Base-by-base conservation (phyloP, 2,888 invertebrate species). In the Tinea semifulvella region DNA sequence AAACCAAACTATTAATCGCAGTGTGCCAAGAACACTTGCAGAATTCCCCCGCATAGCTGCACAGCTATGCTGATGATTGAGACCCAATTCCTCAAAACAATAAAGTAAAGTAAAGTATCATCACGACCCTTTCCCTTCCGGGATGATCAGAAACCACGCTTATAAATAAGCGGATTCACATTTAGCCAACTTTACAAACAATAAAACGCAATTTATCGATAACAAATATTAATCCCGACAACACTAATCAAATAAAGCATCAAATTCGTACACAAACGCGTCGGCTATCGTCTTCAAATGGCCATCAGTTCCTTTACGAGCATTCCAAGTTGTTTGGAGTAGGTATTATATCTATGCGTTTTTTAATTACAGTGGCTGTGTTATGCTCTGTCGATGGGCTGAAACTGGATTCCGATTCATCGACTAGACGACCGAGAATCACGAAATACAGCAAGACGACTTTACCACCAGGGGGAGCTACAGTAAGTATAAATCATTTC, bases 381-480 rank as follows among this genome's bases (percentile, higher is more conserved):
- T 57, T 79, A 51, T 73, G 72, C 56, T 68, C 73, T 50, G 77
- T 62, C 53, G 66, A 74, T 52, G 60, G 77, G 47, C 62, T 86
- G 17, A 84, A 86, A 64, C 60, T 86, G n/a, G 83, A 84, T 58
- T 84, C 80, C 50, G 81, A 84, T 58, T 82, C 84, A 35, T 84
- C 85, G 18, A 86, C 86, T 6, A 71, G 85, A 52, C 85, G 85
- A 57, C 88, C 88, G 19, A 79, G 88, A 57, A 80, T 85, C 49
- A 86, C 87, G 38, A 88, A 88, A 65, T 86, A 86, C 55, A 87
- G 85, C 61, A 84, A 85, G 53, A 85, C 79, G 0, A 81, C 80
- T 2, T 50, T 60, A 2, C 63, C 71, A 7, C 81, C 81, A 3
- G 79, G 77, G 0, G 79, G 66, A 1, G 67, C 77, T 2, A 75